Base-by-base conservation (phyloP, 2,797 vertebrate genomes). In the Cichlasoma orientale region DNA sequence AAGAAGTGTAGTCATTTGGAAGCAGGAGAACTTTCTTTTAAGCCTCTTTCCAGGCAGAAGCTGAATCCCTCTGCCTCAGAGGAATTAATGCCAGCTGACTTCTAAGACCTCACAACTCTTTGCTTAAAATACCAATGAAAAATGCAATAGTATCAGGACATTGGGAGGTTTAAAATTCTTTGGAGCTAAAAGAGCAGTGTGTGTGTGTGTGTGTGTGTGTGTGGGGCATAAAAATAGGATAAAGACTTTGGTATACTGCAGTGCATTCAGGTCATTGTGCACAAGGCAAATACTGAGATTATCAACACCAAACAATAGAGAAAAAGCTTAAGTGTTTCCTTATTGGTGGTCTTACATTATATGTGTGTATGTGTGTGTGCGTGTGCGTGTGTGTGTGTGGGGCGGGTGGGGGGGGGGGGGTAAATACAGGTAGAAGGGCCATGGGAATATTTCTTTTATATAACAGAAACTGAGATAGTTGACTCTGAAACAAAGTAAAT, bases 71-170 rank as follows among this genome's bases (percentile, higher is more conserved):
- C 77, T 29, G 83, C 88, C 91, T 92, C 87, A 50, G 75, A 92
- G 92, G 93, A 94, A 94, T 95, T 93, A 90, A 86, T 89, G 90
- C 90, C 94, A 93, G 91, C 94, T 94, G 93, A 94, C 89, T 94
- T 92, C 83, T 93, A 93, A 95, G 92, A 92, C 90, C 92, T 89
- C 89, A 90, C 85, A 91, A 92, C 86, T 90, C 88, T 90, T 93
- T 87, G 87, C 91, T 95, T 92, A 90, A 95, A 95, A 95, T 94
- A 92, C 92, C 89, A 86, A 92, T 88, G 86, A 90, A 93, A 92
- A 92, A 90, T 85, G 88, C 89, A 93, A 91, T 75, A 86, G 87
- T 88, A 87, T 90, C 79, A 90, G 82, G 90, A 92, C 86, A 87
- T 56, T 59, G 79, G 61, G 56, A 86, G 92, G 86, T 93, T 95